Base-by-base conservation (phyloP, 1,140 invertebrate species). In the Zaprionus inermis region DNA sequence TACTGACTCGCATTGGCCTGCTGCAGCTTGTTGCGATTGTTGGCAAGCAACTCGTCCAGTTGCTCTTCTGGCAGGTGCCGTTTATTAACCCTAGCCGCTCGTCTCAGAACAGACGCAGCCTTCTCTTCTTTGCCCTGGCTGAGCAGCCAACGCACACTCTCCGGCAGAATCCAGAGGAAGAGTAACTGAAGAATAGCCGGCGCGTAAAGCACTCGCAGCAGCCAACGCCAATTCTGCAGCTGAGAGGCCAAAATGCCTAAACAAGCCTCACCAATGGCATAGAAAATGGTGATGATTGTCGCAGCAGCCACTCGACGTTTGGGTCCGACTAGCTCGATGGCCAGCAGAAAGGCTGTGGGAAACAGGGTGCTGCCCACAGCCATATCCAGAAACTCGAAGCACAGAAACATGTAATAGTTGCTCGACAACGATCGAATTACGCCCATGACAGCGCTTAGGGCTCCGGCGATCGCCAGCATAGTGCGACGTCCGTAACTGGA, bases 321-420 rank as follows among this genome's bases (percentile, higher is more conserved):
- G 2, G 96, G 95, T 1, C 95, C 96, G 0, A 97, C 95, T 72
- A 96, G 93, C 89, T 98, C 97, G 89, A 97, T 94, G 30, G 95
- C 97, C 72, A 94, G 76, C 68, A 94, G 83, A 91, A 94, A 95
- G 22, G 93, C 93, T 2, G 94, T 94, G 57, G 94, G 94, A 75
- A 95, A 96, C 34, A 95, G 94, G 3, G 95, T 95, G 52, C 95
- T 94, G 12, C 94, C 94, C 32, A 95, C 93, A 6, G 92, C 93
- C 85, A 90, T 92, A 79, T 96, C 95, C 32, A 96, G 84, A 70
- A 96, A 95, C 89, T 96, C 95, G 32, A 96, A 94, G 0, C 92
- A 77, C 49, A 93, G 58, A 81, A 96, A 95, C 93, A 94, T 94
- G 44, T 92, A 90, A 78, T 96, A 96, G 81, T 94, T 95, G 0